These are phyloP conservation scores for Spheniscus humboldti DNA, from an alignment of 2,797 vertebrate species.

Conservation along the genomic window DNA sequence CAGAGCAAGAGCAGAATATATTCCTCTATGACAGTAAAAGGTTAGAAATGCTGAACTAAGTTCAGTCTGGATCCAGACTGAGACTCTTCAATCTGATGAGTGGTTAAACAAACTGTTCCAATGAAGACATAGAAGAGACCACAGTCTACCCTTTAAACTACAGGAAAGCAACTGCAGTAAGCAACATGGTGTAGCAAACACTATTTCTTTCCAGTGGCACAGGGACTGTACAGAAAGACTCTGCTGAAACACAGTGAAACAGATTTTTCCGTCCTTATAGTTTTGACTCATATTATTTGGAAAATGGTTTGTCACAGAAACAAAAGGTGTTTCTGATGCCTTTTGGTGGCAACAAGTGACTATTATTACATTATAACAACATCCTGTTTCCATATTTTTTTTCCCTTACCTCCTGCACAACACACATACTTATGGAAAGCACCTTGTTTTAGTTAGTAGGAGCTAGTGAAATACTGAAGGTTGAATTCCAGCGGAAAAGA, in stretches of 20 bases:
- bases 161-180: background rate
- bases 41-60: background rate
- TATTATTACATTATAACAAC: background rate
- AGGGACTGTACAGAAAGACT: background rate
- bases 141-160: background rate
- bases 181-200: background rate
- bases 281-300: background rate
- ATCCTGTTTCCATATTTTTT: background rate
- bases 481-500: background rate
- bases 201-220: background rate
- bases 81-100: background rate
- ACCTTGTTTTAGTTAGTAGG: background rate
- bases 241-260: background rate
- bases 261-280: background rate
- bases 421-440: background rate
- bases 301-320: background rate
- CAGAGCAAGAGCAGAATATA: background rate
- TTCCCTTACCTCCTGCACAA: background rate
- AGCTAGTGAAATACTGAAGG: background rate
- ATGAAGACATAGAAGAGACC: background rate
- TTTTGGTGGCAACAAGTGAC: background rate
- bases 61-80: background rate
- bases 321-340: background rate
- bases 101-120: background rate
- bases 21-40: rapidly evolving